Base-by-base conservation (phyloP, 2,888 invertebrate species). In the Calephelis perditalis region DNA sequence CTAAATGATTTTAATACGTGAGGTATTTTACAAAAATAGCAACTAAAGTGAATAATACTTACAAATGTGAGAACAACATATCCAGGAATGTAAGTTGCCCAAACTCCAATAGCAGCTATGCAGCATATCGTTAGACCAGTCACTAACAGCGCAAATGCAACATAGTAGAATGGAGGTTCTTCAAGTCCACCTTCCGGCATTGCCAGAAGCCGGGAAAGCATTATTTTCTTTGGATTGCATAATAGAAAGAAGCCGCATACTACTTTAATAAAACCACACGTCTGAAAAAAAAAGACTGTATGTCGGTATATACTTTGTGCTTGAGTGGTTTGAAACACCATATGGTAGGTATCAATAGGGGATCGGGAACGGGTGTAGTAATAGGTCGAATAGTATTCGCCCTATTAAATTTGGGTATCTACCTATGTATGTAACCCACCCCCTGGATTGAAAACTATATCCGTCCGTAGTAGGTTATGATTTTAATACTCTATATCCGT, bases 61-160 rank as follows among this genome's bases (percentile, higher is more conserved):
- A 69, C 69, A 54, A 64, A 57, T 11, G 66, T 65, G 47, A 69
- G 86, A 66, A 95, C 92, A 69, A 93, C 93, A 73, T 94, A 95
- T 71, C 94, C 95, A 67, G 94, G 93, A 71, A 95, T 91, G 72
- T 95, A 95, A 1, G 95, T 93, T 0, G 95, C 95, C 96, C 96
- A 96, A 78, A 95, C 96, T 57, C 96, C 96, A 26, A 96, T 81
- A 56, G 96, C 92, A 5, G 95, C 94, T 0, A 94, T 92, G 7
- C 94, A 87, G 60, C 95, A 93, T 58, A 95, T 92, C 45, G 93
- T 79, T 60, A 96, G 88, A 1, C 96, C 96, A 0, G 94, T 89
- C 0, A 92, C 90, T n/a, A 95, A 91, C 58, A 95, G 79, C 3
- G 93, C 94, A 57, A 96, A 89, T 0, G 95, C 94, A 7, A 95